Conservation (phyloP, 2,113 vertebrate genomes). For the Gobiocypris rarus region DNA sequence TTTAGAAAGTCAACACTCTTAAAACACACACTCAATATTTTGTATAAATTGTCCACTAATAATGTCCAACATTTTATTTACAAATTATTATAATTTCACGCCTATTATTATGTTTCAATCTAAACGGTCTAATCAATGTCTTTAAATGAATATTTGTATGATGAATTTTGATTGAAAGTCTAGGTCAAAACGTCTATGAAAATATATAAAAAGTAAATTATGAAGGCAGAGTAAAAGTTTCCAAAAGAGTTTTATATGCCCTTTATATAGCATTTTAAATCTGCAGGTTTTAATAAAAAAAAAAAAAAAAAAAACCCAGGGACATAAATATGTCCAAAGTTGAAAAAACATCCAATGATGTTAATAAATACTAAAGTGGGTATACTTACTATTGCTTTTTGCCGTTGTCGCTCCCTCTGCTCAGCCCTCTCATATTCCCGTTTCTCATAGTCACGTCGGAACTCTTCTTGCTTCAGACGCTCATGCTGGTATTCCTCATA, state of each 20-base stretch:
- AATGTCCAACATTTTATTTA: no score
- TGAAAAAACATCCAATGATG: not conserved
- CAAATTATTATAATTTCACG: not conserved
- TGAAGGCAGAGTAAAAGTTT: not conserved
- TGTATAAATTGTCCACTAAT: not conserved
- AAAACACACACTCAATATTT: not conserved
- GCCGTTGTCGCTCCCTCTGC: constrained; percentile 89
- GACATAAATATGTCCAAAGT: not conserved
- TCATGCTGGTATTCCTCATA: constrained; percentile 97
- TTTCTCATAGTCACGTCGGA: constrained; percentile 90
- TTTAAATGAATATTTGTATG: not conserved
- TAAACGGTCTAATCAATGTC: not conserved
- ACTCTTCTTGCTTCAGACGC: constrained; percentile 93
- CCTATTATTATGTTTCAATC: not conserved
- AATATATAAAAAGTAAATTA: not conserved
- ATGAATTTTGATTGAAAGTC: not conserved
- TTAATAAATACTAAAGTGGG: not conserved
- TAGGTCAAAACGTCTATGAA: not conserved
- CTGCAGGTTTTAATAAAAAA: constrained; percentile 1
- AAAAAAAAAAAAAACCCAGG: not conserved
- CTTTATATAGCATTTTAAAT: not conserved
- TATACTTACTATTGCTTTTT: constrained; percentile 95
- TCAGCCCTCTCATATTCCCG: constrained; percentile 91
- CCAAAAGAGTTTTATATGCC: not conserved
- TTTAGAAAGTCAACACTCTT: constrained; percentile 13